Percentiles rank a stretch among this genome's conserved stretches.
These are phyloP conservation scores for Cottoperca gobio DNA, from an alignment of 2,797 vertebrate species.

Conservation along the genomic window DNA sequence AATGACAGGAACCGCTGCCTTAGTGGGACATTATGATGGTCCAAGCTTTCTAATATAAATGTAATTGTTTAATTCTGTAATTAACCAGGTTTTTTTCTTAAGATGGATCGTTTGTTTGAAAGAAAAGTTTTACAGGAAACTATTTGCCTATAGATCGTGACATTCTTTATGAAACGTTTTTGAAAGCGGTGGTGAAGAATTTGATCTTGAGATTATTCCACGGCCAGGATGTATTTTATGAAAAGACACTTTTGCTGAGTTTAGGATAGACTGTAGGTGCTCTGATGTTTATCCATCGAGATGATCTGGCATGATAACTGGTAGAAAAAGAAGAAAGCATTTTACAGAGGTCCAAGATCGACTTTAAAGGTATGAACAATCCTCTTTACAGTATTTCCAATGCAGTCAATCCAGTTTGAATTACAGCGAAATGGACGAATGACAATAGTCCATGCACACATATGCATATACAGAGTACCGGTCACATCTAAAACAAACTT, in stretches of 20 bases:
- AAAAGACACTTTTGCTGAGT: conserved; percentile 10
- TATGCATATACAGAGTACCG: too few relatives aligned
- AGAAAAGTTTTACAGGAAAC: background rate
- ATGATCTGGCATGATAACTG: background rate
- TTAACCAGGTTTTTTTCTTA: background rate
- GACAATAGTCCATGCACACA: too few relatives aligned
- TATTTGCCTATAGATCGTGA: background rate
- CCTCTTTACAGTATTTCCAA: background rate
- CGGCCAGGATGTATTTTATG: background rate
- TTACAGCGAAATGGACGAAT: background rate
- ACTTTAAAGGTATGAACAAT: background rate
- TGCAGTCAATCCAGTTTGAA: background rate
- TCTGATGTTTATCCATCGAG: background rate
- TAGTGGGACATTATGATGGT: background rate
- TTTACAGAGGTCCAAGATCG: background rate
- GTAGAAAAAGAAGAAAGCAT: background rate
- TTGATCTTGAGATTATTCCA: background rate
- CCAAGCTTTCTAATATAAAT: background rate
- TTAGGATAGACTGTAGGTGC: conserved; percentile 7
- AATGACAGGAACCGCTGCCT: background rate
- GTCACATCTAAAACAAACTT: too few relatives aligned
- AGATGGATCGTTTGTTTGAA: background rate
- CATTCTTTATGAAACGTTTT: background rate
- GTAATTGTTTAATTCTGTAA: background rate
- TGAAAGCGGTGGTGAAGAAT: background rate